These are phyloP conservation scores for Leiothrix lutea DNA, from an alignment of 2,113 vertebrate species.

Conservation along the genomic window DNA sequence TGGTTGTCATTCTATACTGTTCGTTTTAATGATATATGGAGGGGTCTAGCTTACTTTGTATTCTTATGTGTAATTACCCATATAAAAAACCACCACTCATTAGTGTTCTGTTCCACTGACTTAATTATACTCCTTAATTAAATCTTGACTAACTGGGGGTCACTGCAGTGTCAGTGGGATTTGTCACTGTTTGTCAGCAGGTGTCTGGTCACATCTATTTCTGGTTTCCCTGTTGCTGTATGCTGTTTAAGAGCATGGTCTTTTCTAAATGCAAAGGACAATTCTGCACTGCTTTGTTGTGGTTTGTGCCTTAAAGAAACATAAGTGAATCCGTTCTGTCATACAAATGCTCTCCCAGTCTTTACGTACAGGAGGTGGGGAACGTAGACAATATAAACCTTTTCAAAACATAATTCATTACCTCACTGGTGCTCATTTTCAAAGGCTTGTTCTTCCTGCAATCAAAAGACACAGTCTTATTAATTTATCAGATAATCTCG, in stretches of 20 bases:
- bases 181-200: conserved; percentile 87
- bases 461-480: background rate
- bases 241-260: conserved; percentile 71
- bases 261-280: background rate
- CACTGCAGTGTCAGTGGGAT: conserved; percentile 81
- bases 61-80: conserved; percentile 79
- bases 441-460: background rate
- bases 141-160: conserved; percentile 81
- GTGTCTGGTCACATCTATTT: conserved; percentile 88
- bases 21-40: conserved; percentile 71
- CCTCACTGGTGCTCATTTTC: background rate
- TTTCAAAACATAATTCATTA: background rate
- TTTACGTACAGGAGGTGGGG: background rate
- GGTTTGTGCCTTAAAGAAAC: background rate
- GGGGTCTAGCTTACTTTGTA: conserved; percentile 59
- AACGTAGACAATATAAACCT: background rate
- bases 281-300: background rate
- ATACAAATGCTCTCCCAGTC: background rate
- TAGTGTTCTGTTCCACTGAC: conserved; percentile 79
- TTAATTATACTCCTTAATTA: conserved; percentile 92
- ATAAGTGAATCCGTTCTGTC: background rate
- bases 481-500: conserved; percentile 44
- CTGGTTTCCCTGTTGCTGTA: conserved; percentile 81
- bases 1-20: conserved; percentile 42
- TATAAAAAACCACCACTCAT: conserved; percentile 73